phyloP scores from a whole-genome alignment of 2,888 invertebrate genomes.

The Diarsia rubi region DNA sequence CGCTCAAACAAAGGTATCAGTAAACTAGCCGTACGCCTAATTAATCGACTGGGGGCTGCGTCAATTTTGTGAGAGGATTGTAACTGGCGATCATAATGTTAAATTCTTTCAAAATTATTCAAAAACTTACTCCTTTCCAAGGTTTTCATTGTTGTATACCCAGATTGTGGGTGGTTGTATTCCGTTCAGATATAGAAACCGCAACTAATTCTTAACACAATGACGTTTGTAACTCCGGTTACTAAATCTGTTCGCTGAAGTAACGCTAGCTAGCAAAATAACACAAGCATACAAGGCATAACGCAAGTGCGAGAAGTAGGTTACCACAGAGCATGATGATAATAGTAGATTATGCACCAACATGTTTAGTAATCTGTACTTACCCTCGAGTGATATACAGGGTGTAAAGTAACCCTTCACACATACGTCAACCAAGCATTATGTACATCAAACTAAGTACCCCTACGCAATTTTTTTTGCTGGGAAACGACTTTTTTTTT shows the following conservation, averaged over 20 bases:
- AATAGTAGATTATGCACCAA: too few species aligned
- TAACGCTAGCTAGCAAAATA: background rate
- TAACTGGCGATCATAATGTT: constrained; percentile 5
- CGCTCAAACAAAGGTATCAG: constrained; percentile 54
- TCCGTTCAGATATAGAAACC: background rate
- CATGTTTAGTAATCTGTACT: too few species aligned
- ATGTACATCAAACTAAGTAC: too few species aligned
- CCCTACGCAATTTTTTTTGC: too few species aligned
- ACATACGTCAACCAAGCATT: too few species aligned
- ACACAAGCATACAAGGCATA: too few species aligned
- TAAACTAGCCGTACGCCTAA: constrained; percentile 54
- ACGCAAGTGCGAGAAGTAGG: too few species aligned
- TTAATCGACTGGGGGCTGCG: constrained; percentile 46
- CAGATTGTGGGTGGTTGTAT: background rate
- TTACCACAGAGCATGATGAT: too few species aligned
- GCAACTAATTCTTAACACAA: background rate
- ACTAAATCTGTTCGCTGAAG: background rate
- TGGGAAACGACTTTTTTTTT: too few species aligned
- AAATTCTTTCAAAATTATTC: too few species aligned
- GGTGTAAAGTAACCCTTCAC: too few species aligned
- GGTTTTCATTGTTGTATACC: background rate
- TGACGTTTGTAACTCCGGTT: background rate
- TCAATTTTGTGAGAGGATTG: constrained; percentile 19
- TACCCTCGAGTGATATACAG: too few species aligned
- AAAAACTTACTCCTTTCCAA: background rate